Conservation (phyloP, 2,888 invertebrate genomes). For the Calephelis perditalis region DNA sequence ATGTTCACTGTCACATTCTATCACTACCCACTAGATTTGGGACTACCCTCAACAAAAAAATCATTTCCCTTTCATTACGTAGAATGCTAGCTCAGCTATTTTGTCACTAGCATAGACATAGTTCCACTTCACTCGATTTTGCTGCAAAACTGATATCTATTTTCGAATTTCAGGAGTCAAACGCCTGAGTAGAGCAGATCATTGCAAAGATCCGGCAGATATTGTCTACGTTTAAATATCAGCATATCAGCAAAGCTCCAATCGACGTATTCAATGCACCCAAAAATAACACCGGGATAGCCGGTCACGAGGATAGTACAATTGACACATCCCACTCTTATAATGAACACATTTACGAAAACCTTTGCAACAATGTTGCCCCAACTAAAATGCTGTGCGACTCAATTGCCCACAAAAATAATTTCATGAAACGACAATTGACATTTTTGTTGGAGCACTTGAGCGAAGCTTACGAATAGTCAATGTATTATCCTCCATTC, state of each 20-base stretch:
- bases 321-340: slow-evolving; percentile 46
- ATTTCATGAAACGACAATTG: slow-evolving; percentile 72
- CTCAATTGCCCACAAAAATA: slow-evolving; percentile 71
- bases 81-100: slow-evolving; percentile 53
- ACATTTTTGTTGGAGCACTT: slow-evolving; percentile 81
- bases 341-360: slow-evolving; percentile 52
- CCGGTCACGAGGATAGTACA: slow-evolving; percentile 59
- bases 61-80: slow-evolving; percentile 51
- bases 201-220: slow-evolving; percentile 89
- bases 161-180: slow-evolving; percentile 85
- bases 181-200: slow-evolving; percentile 94
- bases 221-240: slow-evolving; percentile 85
- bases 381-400: slow-evolving; percentile 68
- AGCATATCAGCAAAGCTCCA: slow-evolving; percentile 76
- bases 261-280: slow-evolving; percentile 70
- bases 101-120: slow-evolving; percentile 60
- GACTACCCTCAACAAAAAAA: slow-evolving; percentile 38
- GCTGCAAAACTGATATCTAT: slow-evolving; percentile 54
- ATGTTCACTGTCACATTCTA: neutral
- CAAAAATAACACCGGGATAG: slow-evolving; percentile 50
- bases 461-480: slow-evolving; percentile 82
- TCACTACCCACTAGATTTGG: neutral
- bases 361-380: slow-evolving; percentile 56
- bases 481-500: slow-evolving; percentile 69
- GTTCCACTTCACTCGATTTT: slow-evolving; percentile 46